Evolutionary conservation across 2,113 vertebrate species (phyloP).

Genomic region (Holacanthus passer): DNA sequence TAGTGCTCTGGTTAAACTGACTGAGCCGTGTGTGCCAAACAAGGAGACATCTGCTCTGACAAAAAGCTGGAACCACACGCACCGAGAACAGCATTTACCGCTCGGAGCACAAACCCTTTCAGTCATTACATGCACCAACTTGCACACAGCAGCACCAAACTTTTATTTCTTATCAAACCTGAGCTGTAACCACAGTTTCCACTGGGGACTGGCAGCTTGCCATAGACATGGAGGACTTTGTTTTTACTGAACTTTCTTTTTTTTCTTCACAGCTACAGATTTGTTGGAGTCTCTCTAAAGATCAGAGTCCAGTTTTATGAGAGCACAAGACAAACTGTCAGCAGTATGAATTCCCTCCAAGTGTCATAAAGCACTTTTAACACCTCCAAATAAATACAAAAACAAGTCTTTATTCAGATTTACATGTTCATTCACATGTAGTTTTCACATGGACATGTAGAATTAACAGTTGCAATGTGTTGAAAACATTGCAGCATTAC

Average conservation of each 20-base stretch:
- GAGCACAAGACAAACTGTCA: constrained; percentile 13
- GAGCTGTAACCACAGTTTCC: not conserved
- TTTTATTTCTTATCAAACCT: not conserved
- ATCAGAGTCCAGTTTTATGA: too few species aligned
- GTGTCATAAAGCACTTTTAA: not conserved
- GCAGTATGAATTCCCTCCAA: not conserved
- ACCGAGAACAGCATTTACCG: not conserved
- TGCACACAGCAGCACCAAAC: constrained; percentile 13
- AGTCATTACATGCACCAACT: constrained; percentile 13
- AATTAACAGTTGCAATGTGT: constrained; percentile 22
- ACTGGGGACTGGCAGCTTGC: not conserved
- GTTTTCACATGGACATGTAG: constrained; percentile 30
- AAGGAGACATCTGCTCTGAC: constrained; percentile 32
- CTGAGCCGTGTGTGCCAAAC: not conserved
- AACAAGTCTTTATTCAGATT: constrained; percentile 66
- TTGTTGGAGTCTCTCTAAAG: too few species aligned
- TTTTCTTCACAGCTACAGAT: constrained; percentile 27
- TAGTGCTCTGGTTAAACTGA: constrained; percentile 26
- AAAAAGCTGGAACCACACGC: constrained; percentile 22
- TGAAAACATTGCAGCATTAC: not conserved
- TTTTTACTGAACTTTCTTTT: not conserved
- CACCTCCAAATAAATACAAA: constrained; percentile 56
- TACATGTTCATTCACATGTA: constrained; percentile 63
- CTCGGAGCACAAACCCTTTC: not conserved
- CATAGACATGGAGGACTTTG: constrained; percentile 1